phyloP scores from a whole-genome alignment of 2,113 vertebrate species.

The Gadus macrocephalus region DNA sequence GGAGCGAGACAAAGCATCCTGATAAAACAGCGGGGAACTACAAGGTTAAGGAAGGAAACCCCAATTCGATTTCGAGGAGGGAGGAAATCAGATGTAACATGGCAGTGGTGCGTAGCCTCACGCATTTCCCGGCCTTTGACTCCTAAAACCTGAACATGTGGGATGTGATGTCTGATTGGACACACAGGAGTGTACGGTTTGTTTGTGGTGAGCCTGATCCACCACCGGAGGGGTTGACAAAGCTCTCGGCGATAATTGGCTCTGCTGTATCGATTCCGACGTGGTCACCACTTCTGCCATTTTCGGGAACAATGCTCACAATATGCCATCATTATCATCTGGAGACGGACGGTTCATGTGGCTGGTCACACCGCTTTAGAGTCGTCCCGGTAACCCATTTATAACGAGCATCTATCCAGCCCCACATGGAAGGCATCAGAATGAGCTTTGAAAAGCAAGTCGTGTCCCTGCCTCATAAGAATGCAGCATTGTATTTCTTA shows the following conservation, averaged over 20 bases:
- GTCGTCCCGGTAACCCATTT: conserved; percentile 50
- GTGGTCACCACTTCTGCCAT: conserved; percentile 42
- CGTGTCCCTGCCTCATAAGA: conserved; percentile 36
- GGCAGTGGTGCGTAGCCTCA: conserved; percentile 8
- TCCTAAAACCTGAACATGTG: conserved; percentile 25
- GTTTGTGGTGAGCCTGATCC: conserved; percentile 23
- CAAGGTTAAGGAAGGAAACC: conserved; percentile 10
- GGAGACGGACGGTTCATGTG: conserved; percentile 18
- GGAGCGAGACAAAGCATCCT: conserved; percentile 14
- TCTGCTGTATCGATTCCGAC: conserved; percentile 38
- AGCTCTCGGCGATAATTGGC: conserved; percentile 13
- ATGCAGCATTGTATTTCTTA: conserved; percentile 22
- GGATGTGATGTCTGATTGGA: conserved; percentile 23
- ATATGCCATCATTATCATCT: conserved; percentile 36
- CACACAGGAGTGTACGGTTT: conserved; percentile 21
- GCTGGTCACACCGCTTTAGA: conserved; percentile 21
- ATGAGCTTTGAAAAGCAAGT: conserved; percentile 20
- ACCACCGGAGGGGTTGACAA: conserved; percentile 10
- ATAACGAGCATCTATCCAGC: conserved; percentile 21
- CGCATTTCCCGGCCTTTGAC: conserved; percentile 23
- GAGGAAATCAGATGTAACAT: conserved; percentile 10
- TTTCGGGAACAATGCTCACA: conserved; percentile 39
- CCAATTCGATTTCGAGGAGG: conserved; percentile 12
- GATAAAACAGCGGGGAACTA: conserved; percentile 20
- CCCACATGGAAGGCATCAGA: conserved; percentile 53